Evolutionary conservation across 2,888 invertebrate genomes (phyloP), one percentile per base, ranked within the genome.

Genomic region (Nomada flava): DNA sequence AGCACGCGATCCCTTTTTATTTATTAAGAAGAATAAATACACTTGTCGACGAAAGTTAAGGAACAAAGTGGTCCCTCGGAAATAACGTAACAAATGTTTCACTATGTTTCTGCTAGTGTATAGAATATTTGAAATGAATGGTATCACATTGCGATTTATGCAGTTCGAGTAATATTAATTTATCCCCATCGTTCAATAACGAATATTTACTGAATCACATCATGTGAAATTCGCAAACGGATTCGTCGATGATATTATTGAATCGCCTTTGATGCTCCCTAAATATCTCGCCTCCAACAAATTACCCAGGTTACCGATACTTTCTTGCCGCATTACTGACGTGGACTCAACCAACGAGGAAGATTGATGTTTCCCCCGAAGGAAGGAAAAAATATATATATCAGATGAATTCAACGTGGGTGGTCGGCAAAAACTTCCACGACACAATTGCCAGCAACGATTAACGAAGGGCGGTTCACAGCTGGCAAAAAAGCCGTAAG

Each of bases 381-480:
- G 18, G 23, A 23, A 11, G 47, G 23, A 7, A 26, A 13, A 26
- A 44, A 23, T 29, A 7, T 20, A 15, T 15, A 57, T 13, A 42
- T 20, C 4, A 10, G 18, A 55, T 23, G 42, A 52, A 55, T 64
- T 26, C 42, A 47, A 52, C 52, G 20, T 4, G 52, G 29, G 42
- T 23, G n/a, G 23, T 3, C 18, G 23, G 52, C 52, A 62, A 68
- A 62, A 75, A 69, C 47, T 55, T 20, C 42, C 15, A 11, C 47
- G 67, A 63, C 67, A 63, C 74, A 63, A 78, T 78, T 55, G 74
- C n/a, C 26, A 44, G 44, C 5, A 5, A 36, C n/a, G 26, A 53
- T 69, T 9, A 29, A 18, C 23, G 74, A 29, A 23, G 53, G 23
- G 23, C 26, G 23, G 20, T 20, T 18, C 20, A n/a, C 42, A 2